Evolutionary conservation across 2,113 vertebrate species (phyloP).

Genomic region (Etia nguti): DNA sequence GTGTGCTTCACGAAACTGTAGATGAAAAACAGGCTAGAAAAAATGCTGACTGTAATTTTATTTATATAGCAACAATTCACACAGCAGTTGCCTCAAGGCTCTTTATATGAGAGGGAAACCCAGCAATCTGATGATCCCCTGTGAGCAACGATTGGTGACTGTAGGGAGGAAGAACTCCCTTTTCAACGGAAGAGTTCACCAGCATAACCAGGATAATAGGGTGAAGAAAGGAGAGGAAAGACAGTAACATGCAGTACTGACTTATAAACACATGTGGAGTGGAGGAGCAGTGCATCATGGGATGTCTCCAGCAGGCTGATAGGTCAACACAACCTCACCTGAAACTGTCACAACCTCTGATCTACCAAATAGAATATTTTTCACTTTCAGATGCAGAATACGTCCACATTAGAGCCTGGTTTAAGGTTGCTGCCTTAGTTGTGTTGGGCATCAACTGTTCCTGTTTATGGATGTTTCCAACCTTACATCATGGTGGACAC

Average conservation of each 20-base stretch:
- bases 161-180: neutral
- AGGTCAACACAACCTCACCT: neutral
- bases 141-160: neutral
- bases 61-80: neutral
- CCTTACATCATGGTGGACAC: neutral
- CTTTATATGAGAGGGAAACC: neutral
- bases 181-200: fast-evolving
- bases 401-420: neutral
- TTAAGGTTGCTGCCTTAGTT: neutral
- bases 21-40: neutral
- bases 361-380: neutral
- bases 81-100: neutral
- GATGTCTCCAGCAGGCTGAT: neutral
- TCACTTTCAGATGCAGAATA: neutral
- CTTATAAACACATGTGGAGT: neutral
- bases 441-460: neutral
- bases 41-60: neutral
- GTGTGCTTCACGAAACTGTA: neutral
- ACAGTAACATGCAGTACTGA: neutral
- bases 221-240: neutral
- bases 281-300: neutral
- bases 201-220: neutral
- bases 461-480: neutral
- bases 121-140: neutral
- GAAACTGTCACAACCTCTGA: neutral